Conservation (phyloP, 2,797 vertebrate species). For the Lophotriccus pileatus region DNA sequence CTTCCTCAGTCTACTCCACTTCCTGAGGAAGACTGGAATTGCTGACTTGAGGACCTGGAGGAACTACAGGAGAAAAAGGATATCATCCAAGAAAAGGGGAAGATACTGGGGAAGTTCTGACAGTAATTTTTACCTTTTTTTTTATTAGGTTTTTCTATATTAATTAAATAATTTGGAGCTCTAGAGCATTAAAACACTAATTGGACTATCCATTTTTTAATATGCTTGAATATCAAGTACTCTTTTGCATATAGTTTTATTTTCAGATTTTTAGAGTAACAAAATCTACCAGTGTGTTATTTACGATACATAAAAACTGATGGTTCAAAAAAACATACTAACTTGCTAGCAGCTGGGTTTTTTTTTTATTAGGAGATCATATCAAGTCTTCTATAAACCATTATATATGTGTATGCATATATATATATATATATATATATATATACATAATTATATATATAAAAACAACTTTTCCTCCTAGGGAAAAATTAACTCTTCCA, state of each 20-base stretch:
- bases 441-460: too few species aligned
- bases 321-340: not conserved
- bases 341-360: not conserved
- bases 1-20: rapidly evolving
- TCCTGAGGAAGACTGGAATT: not conserved
- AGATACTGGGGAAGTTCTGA: not conserved
- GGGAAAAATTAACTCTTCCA: not conserved
- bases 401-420: not conserved
- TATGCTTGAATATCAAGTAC: not conserved
- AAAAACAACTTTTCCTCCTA: not conserved
- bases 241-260: not conserved
- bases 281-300: not conserved
- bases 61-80: not conserved
- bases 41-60: not conserved
- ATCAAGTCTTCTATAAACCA: not conserved
- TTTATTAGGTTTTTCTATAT: not conserved
- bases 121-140: not conserved
- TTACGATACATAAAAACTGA: not conserved
- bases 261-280: not conserved
- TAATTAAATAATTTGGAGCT: not conserved
- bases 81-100: not conserved
- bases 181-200: not conserved
- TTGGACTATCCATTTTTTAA: not conserved
- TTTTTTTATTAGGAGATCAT: not conserved
- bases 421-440: rapidly evolving